A percentile compares a stretch with the other conserved stretches of the same genome.
Evolutionary conservation across 2,113 vertebrate genomes (phyloP).

Genomic region (Uria aalge): DNA sequence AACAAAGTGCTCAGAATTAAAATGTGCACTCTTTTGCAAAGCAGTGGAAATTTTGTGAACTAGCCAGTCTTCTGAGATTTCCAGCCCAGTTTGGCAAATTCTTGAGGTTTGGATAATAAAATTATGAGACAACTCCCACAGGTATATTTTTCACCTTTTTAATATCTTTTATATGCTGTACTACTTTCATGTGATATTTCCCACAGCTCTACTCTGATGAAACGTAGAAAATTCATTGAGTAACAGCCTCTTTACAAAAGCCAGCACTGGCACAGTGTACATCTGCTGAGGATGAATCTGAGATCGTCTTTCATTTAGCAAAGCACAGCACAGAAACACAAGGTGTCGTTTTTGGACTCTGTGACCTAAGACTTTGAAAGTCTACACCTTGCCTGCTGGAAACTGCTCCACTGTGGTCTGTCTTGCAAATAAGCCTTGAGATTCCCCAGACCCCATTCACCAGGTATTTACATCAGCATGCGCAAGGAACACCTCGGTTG

Average conservation of each 20-base stretch:
- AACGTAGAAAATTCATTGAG: slow-evolving; percentile 38
- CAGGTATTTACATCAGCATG: neutral
- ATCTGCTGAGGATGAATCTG: slow-evolving; percentile 4
- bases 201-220: slow-evolving; percentile 37
- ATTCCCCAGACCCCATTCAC: neutral
- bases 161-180: slow-evolving; percentile 43
- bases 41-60: neutral
- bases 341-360: slow-evolving; percentile 26
- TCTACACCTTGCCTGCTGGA: slow-evolving; percentile 4
- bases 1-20: slow-evolving; percentile 30
- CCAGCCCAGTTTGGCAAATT: slow-evolving; percentile 28
- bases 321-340: neutral
- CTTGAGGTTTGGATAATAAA: slow-evolving; percentile 49
- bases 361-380: neutral
- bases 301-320: slow-evolving; percentile 26
- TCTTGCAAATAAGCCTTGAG: slow-evolving; percentile 9
- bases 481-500: neutral
- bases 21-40: neutral
- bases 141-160: slow-evolving; percentile 56
- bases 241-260: slow-evolving; percentile 7
- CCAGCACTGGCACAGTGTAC: neutral
- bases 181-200: slow-evolving; percentile 54
- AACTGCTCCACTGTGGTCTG: slow-evolving; percentile 6
- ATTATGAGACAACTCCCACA: slow-evolving; percentile 49
- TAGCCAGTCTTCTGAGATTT: slow-evolving; percentile 22